Percentiles rank a stretch among this genome's conserved stretches.
These are phyloP conservation scores for Mesorhabditis spiculigera DNA, from an alignment of 2,888 invertebrate genomes.

Conservation along the genomic window DNA sequence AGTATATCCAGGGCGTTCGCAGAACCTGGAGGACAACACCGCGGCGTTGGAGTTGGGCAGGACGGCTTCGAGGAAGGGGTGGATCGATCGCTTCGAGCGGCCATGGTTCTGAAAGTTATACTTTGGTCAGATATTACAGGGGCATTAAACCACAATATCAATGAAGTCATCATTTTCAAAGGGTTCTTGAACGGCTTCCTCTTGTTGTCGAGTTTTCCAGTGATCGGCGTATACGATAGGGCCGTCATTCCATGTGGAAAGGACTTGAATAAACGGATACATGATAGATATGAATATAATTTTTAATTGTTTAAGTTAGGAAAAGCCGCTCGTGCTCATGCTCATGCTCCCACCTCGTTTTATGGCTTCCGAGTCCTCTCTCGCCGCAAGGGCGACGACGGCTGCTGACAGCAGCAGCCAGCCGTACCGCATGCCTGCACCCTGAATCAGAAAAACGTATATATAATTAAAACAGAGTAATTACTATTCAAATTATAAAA, in stretches of 20 bases:
- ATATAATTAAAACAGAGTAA: too few species aligned
- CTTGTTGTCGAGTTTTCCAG: neutral
- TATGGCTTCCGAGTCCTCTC: neutral
- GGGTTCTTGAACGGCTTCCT: neutral
- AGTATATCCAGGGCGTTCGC: constrained; percentile 39
- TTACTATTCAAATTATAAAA: too few species aligned
- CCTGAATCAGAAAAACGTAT: neutral
- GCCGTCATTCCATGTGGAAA: constrained; percentile 2
- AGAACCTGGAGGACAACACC: constrained; percentile 9
- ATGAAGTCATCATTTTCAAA: neutral
- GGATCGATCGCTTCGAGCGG: neutral
- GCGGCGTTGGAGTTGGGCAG: neutral
- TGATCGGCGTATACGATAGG: neutral
- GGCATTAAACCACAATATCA: neutral
- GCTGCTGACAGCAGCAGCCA: neutral
- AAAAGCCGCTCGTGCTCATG: neutral
- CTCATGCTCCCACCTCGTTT: neutral
- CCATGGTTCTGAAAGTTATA: constrained; percentile 1
- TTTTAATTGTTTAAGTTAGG: neutral
- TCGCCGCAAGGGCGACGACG: neutral
- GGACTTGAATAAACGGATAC: neutral
- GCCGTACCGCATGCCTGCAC: neutral
- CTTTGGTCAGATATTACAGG: neutral
- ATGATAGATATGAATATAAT: too few species aligned
- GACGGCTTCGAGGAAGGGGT: neutral